Evolutionary conservation across 37 sponge, comb jelly and placozoan species (phyloP), one percentile per base, ranked within the genome.

Genomic region (Halichondria panicea): DNA sequence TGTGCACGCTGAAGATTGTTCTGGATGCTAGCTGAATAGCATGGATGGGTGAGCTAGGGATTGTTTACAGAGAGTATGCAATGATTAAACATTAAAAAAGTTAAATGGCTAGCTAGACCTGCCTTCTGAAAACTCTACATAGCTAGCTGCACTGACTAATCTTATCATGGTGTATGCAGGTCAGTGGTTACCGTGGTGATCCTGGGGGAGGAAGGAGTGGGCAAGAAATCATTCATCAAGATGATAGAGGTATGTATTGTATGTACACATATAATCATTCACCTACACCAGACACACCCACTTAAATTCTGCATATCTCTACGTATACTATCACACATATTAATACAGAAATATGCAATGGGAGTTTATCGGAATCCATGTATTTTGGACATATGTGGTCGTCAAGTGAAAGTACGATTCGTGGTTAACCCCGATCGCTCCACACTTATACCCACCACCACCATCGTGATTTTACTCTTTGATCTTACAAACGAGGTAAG

Each of bases 191-290:
- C 75, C 1, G 77, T 87, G 27, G 70, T 74, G 30, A 72, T 87
- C 39, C 60, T 79, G 37, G 89, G 89, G 1, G 39, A 64, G 43
- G 74, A 48, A 37, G 80, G 84, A 0, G 89, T 89, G 12, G 89
- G 89, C 6, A 83, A 83, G 75, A 74, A 62, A 52, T 60, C 84
- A 24, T 89, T 89, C 43, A 73, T 89, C n/a, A n/a, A n/a, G n/a
- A n/a, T n/a, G n/a, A n/a, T n/a, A 24, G 55, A 58, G 37, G 39
- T 68, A 40, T 76, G 70, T 52, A 62, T 76, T 57, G 84, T 84
- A 43, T 61, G 84, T 28, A 9, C 24, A 30, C 28, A 11, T 5
- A 21, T 7, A 58, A 25, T 22, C 24, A 7, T 27, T 58, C 25
- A 36, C 35, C 15, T 11, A 48, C 52, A 18, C 52, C 11, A 18